These are phyloP conservation scores for Coleophora deauratella DNA, from an alignment of 2,888 invertebrate genomes.

Conservation along the genomic window DNA sequence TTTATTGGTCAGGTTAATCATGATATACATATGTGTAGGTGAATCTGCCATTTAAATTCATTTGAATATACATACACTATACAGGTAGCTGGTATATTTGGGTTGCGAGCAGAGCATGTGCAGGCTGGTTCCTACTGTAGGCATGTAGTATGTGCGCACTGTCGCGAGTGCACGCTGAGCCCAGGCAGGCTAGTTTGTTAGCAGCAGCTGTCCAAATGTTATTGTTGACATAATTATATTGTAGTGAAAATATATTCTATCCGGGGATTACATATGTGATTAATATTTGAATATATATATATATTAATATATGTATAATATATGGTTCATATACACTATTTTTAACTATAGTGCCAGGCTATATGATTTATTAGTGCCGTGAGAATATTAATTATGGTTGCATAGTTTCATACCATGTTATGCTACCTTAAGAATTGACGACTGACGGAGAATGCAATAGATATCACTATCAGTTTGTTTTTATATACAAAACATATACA, in stretches of 20 bases:
- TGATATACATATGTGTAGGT: too few species aligned
- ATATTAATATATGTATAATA: conserved; percentile 31
- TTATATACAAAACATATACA: conserved; percentile 46
- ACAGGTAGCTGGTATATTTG: too few species aligned
- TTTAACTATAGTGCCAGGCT: conserved; percentile 44
- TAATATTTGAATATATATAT: conserved; percentile 49
- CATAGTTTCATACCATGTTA: conserved; percentile 58
- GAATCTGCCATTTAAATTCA: too few species aligned
- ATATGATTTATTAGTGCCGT: conserved; percentile 27
- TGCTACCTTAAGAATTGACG: conserved; percentile 32
- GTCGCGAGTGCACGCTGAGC: conserved; percentile 4
- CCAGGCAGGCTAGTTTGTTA: conserved; percentile 29
- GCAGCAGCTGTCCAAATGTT: conserved; percentile 47
- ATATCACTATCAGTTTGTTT: conserved; percentile 42
- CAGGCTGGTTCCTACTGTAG: too few species aligned
- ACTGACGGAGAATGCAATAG: conserved; percentile 51
- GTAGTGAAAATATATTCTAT: conserved; percentile 55
- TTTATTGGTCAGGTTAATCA: too few species aligned
- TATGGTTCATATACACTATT: conserved; percentile 68
- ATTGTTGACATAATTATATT: conserved; percentile 58
- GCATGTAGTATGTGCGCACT: too few species aligned
- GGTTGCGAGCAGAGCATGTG: too few species aligned
- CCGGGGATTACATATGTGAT: conserved; percentile 52
- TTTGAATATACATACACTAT: too few species aligned
- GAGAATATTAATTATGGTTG: conserved; percentile 54